Base-by-base conservation (phyloP, 1,140 invertebrate genomes). In the Aphelinus certus region DNA sequence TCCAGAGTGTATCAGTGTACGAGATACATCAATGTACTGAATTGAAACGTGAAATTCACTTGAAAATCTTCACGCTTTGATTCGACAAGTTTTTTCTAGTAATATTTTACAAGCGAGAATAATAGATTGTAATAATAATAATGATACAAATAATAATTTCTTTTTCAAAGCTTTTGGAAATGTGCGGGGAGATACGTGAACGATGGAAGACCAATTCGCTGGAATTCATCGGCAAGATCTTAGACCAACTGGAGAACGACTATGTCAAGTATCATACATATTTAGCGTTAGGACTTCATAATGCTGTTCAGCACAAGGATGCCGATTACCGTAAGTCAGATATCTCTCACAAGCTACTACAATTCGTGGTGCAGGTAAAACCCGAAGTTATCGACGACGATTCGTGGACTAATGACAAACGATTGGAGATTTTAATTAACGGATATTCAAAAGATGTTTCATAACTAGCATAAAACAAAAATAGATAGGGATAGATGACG, bases 221-320 rank as follows among this genome's bases (percentile, higher is more conserved):
- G 53, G 76, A 79, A 6, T 73, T 84, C 49, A 76, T 78, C 1
- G 79, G 75, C 4, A 63, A 76, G 51, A 82, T 84, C 51, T 77
- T 88, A 9, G 82, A 86, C 56, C 58, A 79, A 4, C 77, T 88
- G 43, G 87, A 88, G 71, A 83, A 78, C 4, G 86, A 81, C 76
- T 88, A 87, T 51, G 84, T 84, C 0, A 87, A 87, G 55, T 84
- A 87, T 70, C 87, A 88, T 60, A 87, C 85, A 2, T 82, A 81
- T 55, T 77, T 88, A 49, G 86, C 86, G 45, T 76, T 87, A 45
- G 84, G 84, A 4, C 76, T 88, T 26, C 86, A 87, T 64, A 85
- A 87, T 71, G 84, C 86, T 26, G 76, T 84, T 2, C 85, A 85
- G 61, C 79, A 87, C 57, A 84, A 86, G 71, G 84, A 87, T 67